Base-by-base conservation (phyloP, 2,113 vertebrate genomes). In the Recurvirostra avosetta region DNA sequence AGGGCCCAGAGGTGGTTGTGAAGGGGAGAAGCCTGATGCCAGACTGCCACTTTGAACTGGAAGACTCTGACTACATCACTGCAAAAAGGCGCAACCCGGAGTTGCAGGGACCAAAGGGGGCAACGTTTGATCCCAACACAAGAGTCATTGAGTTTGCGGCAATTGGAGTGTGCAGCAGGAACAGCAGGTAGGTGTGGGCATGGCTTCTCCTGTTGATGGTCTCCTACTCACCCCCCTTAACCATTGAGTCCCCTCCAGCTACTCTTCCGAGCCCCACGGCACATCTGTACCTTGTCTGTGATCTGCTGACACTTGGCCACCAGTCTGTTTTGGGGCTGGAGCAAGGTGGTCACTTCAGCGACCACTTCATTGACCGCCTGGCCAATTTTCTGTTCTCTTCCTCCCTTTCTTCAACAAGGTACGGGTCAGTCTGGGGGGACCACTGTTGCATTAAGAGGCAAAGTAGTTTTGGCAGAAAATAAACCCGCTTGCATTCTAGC, bases 31-130 rank as follows among this genome's bases (percentile, higher is more conserved):
- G 99, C 86, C 70, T 98, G 67, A 97, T 99, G 83, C 98, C 99
- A 1, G 79, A 94, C 47, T 99, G 98, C 92, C 99, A 99, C 96
- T 99, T 99, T 90, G 98, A 99, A 43, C 93, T 99, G 75, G 98
- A 98, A 55, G 98, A 99, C 36, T 99, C 99, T 0, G 98, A 99
- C 91, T 99, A 99, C 78, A 96, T 99, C 88, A 98, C 77, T 0
- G 92, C 94, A 25, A 95, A 94, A 43, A 97, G 95, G 20, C 87
- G 90, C 16, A 96, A 93, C 68, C 71, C 96, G 17, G 97, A 98
- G 26, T 88, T 98, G 80, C 90, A 63, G 29, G 97, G 96, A 18
- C 96, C 96, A 3, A 43, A 55, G 2, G 93, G 93, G 9, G 40
- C 88, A 14, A 32, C 34, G 11, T 71, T 99, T 8, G 97, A 98